Evolutionary conservation across 2,888 invertebrate genomes (phyloP).

Genomic region (Campoletis raptor): DNA sequence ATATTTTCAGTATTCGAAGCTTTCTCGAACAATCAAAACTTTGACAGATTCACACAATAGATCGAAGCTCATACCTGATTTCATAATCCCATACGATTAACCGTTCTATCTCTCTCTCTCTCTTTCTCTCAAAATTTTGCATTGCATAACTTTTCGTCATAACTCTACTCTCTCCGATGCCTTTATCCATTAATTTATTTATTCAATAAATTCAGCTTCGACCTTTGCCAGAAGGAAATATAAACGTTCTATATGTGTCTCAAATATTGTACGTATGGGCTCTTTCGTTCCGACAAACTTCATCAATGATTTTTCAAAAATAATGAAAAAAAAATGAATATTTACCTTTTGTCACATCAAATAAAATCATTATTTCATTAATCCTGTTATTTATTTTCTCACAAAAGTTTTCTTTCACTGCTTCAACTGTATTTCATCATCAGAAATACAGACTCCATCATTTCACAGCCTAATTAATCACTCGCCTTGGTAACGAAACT

Average conservation of each 20-base stretch:
- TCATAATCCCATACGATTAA: slow-evolving; percentile 18
- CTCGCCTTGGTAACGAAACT: neutral
- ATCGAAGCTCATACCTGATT: slow-evolving; percentile 13
- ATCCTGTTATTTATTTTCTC: too few species aligned
- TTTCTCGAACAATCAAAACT: slow-evolving; percentile 18
- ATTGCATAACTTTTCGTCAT: slow-evolving; percentile 31
- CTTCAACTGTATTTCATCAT: too few species aligned
- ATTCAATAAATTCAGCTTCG: slow-evolving; percentile 43
- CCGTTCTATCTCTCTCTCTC: neutral
- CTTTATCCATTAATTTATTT: slow-evolving; percentile 47
- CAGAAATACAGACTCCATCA: neutral
- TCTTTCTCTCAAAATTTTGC: slow-evolving; percentile 4
- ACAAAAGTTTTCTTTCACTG: too few species aligned
- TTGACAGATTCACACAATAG: slow-evolving; percentile 10
- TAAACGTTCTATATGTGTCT: slow-evolving; percentile 8
- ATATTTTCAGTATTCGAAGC: slow-evolving; percentile 22
- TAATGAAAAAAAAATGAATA: neutral
- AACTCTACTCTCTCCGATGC: slow-evolving; percentile 18
- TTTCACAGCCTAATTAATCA: neutral
- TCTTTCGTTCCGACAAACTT: neutral
- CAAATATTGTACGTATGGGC: neutral
- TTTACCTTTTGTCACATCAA: neutral
- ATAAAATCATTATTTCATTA: neutral
- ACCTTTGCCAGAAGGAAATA: slow-evolving; percentile 20
- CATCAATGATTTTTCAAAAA: neutral